Conservation (phyloP, 2,797 vertebrate genomes). For the Danio choprae region DNA sequence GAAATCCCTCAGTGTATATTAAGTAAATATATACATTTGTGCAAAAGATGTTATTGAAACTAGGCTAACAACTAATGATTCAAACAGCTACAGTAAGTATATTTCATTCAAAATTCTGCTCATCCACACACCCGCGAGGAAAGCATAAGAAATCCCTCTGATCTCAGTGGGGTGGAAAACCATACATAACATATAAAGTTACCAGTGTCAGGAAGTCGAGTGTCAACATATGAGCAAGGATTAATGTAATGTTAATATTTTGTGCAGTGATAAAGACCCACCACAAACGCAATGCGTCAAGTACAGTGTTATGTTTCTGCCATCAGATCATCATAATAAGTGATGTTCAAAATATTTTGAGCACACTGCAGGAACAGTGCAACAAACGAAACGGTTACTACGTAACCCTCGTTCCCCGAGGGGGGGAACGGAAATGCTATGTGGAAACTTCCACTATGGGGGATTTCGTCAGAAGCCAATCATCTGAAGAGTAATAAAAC, state of each 20-base stretch:
- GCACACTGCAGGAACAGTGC: slow-evolving; percentile 17
- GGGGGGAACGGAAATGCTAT: too few species aligned
- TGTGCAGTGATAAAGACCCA: neutral
- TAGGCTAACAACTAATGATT: slow-evolving; percentile 3
- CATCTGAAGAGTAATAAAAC: too few species aligned
- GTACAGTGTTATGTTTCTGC: slow-evolving; percentile 27
- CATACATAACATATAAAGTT: slow-evolving; percentile 26
- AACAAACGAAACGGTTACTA: too few species aligned
- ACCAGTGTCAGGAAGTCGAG: neutral
- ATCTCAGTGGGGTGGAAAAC: slow-evolving; percentile 38
- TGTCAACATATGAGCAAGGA: slow-evolving; percentile 13
- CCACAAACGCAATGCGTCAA: neutral
- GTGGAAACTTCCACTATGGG: too few species aligned
- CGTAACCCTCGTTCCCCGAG: too few species aligned
- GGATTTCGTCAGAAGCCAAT: too few species aligned
- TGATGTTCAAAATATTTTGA: slow-evolving; percentile 39
- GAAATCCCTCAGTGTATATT: neutral
- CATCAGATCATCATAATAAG: slow-evolving; percentile 16
- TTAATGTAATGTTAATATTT: slow-evolving; percentile 13
- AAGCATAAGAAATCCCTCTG: slow-evolving; percentile 3
- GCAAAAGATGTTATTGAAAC: slow-evolving; percentile 6
- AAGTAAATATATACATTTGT: slow-evolving; percentile 29
- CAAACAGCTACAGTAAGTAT: neutral
- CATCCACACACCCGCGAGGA: neutral
- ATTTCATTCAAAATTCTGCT: slow-evolving; percentile 36